Conservation (phyloP, 2,888 invertebrate genomes). For the Agrochola litura region DNA sequence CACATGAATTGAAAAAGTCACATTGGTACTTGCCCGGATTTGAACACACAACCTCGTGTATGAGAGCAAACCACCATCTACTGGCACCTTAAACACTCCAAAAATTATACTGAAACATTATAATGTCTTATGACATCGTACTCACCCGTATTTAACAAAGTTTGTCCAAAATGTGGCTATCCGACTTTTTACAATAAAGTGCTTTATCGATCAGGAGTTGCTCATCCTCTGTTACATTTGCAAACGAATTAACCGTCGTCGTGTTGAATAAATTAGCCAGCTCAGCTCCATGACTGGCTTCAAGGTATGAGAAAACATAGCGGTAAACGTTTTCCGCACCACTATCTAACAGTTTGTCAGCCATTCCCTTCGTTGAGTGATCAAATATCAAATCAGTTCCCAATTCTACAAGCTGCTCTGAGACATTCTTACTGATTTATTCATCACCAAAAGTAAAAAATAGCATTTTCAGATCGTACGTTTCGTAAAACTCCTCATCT, state of each 20-base stretch:
- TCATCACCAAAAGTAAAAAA: constrained; percentile 34
- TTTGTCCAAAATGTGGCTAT: constrained; percentile 63
- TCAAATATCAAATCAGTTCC: constrained; percentile 47
- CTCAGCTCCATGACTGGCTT: constrained; percentile 56
- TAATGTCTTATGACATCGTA: too few species aligned
- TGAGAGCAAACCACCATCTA: too few species aligned
- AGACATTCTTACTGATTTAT: neutral
- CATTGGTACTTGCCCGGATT: too few species aligned
- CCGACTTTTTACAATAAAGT: too few species aligned
- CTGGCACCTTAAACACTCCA: too few species aligned
- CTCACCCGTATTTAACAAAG: too few species aligned
- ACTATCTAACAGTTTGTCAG: constrained; percentile 28
- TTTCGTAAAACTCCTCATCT: too few species aligned
- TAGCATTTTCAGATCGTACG: neutral
- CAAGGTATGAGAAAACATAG: constrained; percentile 48
- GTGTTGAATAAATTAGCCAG: constrained; percentile 53
- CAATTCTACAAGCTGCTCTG: constrained; percentile 22
- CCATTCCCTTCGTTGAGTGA: constrained; percentile 47
- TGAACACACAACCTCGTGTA: too few species aligned
- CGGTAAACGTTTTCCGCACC: constrained; percentile 37
- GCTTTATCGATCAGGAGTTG: constrained; percentile 44
- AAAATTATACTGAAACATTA: too few species aligned
- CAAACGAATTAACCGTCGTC: neutral
- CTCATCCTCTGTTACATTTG: constrained; percentile 39
- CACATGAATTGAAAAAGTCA: too few species aligned